phyloP scores from a whole-genome alignment of 2,888 invertebrate genomes.

The Campoletis raptor region DNA sequence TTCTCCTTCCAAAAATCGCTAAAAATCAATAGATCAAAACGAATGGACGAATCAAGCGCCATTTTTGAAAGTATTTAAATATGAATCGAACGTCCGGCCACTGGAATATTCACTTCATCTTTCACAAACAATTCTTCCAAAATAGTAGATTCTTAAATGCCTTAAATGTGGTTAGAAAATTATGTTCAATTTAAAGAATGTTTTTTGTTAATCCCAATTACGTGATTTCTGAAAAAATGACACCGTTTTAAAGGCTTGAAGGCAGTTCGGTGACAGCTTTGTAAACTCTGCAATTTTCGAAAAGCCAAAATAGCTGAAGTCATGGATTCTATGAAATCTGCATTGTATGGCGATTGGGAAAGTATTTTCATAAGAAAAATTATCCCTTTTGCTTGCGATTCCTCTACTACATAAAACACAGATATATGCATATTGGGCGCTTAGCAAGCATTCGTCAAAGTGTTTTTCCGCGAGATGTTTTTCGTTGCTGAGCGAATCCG shows the following conservation, averaged over 20 bases:
- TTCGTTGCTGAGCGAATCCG: constrained; percentile 67
- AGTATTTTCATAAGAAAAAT: constrained; percentile 1
- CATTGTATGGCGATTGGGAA: background rate
- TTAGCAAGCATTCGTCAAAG: constrained; percentile 69
- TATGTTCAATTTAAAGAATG: too few relatives aligned
- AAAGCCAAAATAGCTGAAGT: background rate
- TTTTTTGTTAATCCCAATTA: too few relatives aligned
- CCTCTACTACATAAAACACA: background rate
- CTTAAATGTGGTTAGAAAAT: too few relatives aligned
- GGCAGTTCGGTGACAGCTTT: background rate
- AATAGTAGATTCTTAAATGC: too few relatives aligned
- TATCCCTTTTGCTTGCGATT: background rate
- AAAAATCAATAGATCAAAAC: too few relatives aligned
- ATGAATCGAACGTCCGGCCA: too few relatives aligned
- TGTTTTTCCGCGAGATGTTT: constrained; percentile 67
- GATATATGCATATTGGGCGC: constrained; percentile 26
- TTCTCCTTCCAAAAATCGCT: too few relatives aligned
- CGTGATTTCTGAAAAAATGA: too few relatives aligned
- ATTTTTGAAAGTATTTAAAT: too few relatives aligned
- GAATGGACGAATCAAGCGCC: too few relatives aligned
- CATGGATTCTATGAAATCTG: background rate
- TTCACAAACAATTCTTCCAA: too few relatives aligned
- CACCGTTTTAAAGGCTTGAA: background rate
- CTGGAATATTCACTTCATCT: too few relatives aligned
- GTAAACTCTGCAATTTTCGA: background rate